Conservation (phyloP, 2,888 invertebrate genomes). For the Brenthis ino region DNA sequence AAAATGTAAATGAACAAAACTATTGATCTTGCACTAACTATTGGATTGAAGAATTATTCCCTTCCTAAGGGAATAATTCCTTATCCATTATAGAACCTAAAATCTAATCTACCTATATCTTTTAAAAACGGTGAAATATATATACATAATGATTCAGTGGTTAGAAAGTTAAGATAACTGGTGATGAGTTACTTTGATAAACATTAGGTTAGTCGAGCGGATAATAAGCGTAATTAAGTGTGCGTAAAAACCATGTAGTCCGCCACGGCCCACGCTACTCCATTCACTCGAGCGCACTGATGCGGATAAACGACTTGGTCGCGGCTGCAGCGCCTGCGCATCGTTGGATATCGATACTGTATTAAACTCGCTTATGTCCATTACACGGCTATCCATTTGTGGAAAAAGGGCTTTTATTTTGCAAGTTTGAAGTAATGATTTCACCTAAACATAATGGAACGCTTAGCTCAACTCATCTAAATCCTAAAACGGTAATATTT, state of each 20-base stretch:
- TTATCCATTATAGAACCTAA: background rate
- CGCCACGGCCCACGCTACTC: background rate
- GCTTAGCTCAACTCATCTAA: too few species aligned
- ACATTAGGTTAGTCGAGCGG: slow-evolving; percentile 7
- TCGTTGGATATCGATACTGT: slow-evolving; percentile 8
- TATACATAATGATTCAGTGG: background rate
- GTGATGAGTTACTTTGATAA: slow-evolving; percentile 6
- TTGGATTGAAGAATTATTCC: background rate
- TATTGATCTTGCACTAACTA: slow-evolving; percentile 23
- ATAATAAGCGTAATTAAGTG: slow-evolving; percentile 26
- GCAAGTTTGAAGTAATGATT: too few species aligned
- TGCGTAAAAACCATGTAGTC: slow-evolving; percentile 22
- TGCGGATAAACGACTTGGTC: slow-evolving; percentile 17
- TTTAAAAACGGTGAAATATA: background rate
- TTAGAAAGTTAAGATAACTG: too few species aligned
- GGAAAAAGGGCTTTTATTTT: background rate
- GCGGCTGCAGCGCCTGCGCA: slow-evolving; percentile 1
- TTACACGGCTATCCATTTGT: slow-evolving; percentile 7
- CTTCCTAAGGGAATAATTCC: too few species aligned
- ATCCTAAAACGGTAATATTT: too few species aligned
- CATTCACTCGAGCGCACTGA: slow-evolving; percentile 21
- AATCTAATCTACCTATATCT: background rate
- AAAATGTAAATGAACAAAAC: slow-evolving; percentile 44
- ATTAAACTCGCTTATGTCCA: slow-evolving; percentile 13
- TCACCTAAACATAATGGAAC: too few species aligned